phyloP scores from a whole-genome alignment of 2,888 invertebrate species.

The Drosophila flavopinicola region DNA sequence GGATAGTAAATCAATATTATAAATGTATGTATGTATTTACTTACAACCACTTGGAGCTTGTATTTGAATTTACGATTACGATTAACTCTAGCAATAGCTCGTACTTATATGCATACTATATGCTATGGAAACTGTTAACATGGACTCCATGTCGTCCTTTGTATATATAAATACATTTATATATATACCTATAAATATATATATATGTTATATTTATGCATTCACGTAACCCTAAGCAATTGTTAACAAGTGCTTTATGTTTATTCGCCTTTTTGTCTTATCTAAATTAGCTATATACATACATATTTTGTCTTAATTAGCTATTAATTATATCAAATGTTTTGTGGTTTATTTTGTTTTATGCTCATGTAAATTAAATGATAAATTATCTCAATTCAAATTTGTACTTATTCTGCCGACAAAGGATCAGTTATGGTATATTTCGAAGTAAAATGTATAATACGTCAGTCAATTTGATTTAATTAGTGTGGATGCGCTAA shows the following conservation, averaged over 20 bases:
- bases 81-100: conserved; percentile 51
- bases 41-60: conserved; percentile 68
- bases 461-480: too few relatives aligned
- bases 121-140: conserved; percentile 61
- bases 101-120: conserved; percentile 33
- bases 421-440: too few relatives aligned
- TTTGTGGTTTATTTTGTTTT: conserved; percentile 33
- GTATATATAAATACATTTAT: conserved; percentile 56
- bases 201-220: conserved; percentile 27
- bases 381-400: conserved; percentile 28
- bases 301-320: conserved; percentile 53
- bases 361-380: conserved; percentile 54
- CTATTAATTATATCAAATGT: conserved; percentile 43
- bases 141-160: conserved; percentile 48
- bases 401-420: not conserved
- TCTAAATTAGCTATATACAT: conserved; percentile 54
- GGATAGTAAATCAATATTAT: conserved; percentile 43
- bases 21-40: conserved; percentile 32
- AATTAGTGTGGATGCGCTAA: too few relatives aligned
- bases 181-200: conserved; percentile 15
- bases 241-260: conserved; percentile 74
- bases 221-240: conserved; percentile 68
- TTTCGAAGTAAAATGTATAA: too few relatives aligned
- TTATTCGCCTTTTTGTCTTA: conserved; percentile 61
- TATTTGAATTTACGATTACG: conserved; percentile 71